Base-by-base conservation (phyloP, 2,888 invertebrate genomes). In the Uropetala carovei region DNA sequence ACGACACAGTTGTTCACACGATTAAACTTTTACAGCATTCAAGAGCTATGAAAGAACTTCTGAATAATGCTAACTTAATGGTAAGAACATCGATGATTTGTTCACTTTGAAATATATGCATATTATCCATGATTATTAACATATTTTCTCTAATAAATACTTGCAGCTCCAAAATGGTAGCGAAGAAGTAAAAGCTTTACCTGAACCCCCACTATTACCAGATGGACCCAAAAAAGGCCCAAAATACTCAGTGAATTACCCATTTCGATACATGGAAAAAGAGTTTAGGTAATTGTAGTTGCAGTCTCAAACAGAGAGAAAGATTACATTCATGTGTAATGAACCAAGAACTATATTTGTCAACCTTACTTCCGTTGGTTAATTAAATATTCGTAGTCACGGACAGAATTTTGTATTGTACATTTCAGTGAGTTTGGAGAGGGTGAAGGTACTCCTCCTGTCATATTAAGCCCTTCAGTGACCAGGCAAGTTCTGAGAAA, bases 401-500 rank as follows among this genome's bases (percentile, higher is more conserved):
- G n/a, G n/a, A n/a, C n/a, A n/a, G n/a, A n/a, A n/a, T 0, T 27
- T 11, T 11, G 8, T 75, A 16, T 86, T 5, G 13, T 68, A n/a
- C 43, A 60, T 89, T 89, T 11, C 64, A 89, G 89, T 60, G 89
- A 89, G 16, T 89, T 89, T 64, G 60, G 43, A 9, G 89, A 89
- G 8, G 89, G 89, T 56, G 89, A 64, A 56, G 89, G 89, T 9
- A 43, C 64, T 0, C n/a, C 68, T 9, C 64, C 89, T 43, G 89
- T 89, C n/a, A 43, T 56, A 93, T 92, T 95, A 86, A 94, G 94
- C 93, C 94, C 94, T 92, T 93, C 93, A 22, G 93, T 95, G 81
- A 94, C 94, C 5, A 94, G 94, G 93, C 93, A 95, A 92, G 94
- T 96, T 92, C 94, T 96, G 91, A 95, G 94, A 81, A 96, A 96